Percentiles rank a stretch among this genome's conserved stretches.
Conservation (phyloP, 2,113 vertebrate species). For the Sinocyclocheilus anophthalmus region DNA sequence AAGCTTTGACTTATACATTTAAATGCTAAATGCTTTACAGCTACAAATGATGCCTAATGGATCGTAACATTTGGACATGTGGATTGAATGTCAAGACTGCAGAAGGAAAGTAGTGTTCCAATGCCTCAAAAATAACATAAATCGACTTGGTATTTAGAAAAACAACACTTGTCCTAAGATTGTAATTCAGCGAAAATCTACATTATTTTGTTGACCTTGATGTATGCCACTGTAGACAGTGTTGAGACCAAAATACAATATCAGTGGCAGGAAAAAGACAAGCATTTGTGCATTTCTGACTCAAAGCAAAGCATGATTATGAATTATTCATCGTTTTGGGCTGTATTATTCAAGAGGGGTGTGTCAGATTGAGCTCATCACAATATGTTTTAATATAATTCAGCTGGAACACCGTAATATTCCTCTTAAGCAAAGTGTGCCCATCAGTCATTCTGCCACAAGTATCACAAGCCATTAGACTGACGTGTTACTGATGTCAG, state of each 20-base stretch:
- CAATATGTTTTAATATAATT: constrained; percentile 11
- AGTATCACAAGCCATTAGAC: not conserved
- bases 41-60: not conserved
- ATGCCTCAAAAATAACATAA: not conserved
- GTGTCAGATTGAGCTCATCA: constrained; percentile 35
- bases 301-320: not conserved
- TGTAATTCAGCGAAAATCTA: not conserved
- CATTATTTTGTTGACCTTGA: not conserved
- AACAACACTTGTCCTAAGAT: not conserved
- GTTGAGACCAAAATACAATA: constrained; percentile 1
- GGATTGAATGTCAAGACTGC: not conserved
- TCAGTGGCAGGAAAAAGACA: not conserved
- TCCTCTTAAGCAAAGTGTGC: constrained; percentile 25
- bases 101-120: not conserved
- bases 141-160: not conserved
- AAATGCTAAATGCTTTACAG: too few relatives aligned
- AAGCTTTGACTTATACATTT: not conserved
- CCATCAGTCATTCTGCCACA: constrained; percentile 11
- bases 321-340: not conserved
- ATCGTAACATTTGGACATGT: not conserved
- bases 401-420: not conserved
- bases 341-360: constrained; percentile 27
- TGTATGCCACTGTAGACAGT: not conserved
- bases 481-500: not conserved
- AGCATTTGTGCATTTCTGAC: constrained; percentile 11